Evolutionary conservation across 2,797 vertebrate species (phyloP).

Genomic region (Avahi laniger): DNA sequence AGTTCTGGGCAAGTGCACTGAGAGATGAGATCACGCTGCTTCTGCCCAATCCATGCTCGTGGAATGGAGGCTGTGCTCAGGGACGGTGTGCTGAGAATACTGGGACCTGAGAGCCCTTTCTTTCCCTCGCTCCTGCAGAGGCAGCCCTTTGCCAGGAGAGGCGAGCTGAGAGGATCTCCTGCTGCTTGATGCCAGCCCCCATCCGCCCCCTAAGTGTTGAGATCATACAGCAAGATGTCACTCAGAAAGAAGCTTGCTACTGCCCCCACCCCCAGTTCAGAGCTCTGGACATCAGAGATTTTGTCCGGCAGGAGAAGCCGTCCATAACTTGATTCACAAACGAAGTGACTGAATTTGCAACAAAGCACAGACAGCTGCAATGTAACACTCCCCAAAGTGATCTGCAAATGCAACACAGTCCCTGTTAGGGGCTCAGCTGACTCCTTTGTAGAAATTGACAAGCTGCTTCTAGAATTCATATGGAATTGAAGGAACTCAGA

Average conservation of each 20-base stretch:
- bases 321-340: not conserved
- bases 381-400: not conserved
- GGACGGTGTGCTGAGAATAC: not conserved
- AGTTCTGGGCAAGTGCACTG: not conserved
- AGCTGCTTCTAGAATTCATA: not conserved
- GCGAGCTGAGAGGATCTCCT: not conserved
- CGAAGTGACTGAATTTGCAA: not conserved
- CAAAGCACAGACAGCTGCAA: not conserved
- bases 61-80: too few relatives aligned
- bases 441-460: not conserved
- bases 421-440: not conserved
- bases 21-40: not conserved
- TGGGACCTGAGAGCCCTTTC: too few relatives aligned
- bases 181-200: fast-evolving
- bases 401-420: not conserved
- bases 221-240: not conserved
- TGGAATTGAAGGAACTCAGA: not conserved
- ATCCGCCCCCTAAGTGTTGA: too few relatives aligned
- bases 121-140: too few relatives aligned
- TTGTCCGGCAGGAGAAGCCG: not conserved
- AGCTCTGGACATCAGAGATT: not conserved
- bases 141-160: not conserved
- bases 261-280: not conserved
- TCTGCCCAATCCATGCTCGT: fast-evolving
- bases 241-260: not conserved